Base-by-base conservation (phyloP, 2,113 vertebrate species). In the Morone chrysops region DNA sequence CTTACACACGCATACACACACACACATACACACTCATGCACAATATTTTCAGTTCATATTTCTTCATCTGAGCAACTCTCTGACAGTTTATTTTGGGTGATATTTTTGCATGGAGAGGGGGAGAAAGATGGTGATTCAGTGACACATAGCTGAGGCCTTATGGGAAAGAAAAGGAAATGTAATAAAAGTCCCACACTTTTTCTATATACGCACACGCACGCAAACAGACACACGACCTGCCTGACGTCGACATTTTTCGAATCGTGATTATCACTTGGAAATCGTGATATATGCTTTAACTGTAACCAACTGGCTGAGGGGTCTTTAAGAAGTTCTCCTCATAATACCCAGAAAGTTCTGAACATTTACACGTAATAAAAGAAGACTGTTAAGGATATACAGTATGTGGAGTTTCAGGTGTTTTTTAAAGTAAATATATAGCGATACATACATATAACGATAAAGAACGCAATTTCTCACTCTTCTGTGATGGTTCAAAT, bases 21-120 rank as follows among this genome's bases (percentile, higher is more conserved):
- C 54, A 56, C 71, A 57, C 57, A 47, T 5, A 68, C 82, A 67
- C 69, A 65, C 63, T 72, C 50, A 57, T 43, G 31, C 62, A 78
- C 47, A 45, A 74, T 75, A 82, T 70, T 89, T 87, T 74, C 60
- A 70, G 41, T 71, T 84, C 73, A 36, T 76, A 75, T 83, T 85
- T 88, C 88, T 88, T 88, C 76, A 82, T 90, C 84, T 83, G 69
- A 87, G 87, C 59, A 85, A 88, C 84, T 92, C 87, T 83, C 83
- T 92, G 93, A 88, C 91, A 89, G 89, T 92, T 93, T 93, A 92
- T 93, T 93, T 92, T 83, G 73, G 91, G 88, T 71, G 85, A 73
- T 80, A 73, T 80, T 85, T 88, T 87, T 83, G 85, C 87, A 90
- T 31, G 74, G 80, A 79, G 82, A 48, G n/a, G 68, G 50, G 67